These are phyloP conservation scores for Manis javanica DNA, from an alignment of 2,797 vertebrate genomes.

Conservation along the genomic window DNA sequence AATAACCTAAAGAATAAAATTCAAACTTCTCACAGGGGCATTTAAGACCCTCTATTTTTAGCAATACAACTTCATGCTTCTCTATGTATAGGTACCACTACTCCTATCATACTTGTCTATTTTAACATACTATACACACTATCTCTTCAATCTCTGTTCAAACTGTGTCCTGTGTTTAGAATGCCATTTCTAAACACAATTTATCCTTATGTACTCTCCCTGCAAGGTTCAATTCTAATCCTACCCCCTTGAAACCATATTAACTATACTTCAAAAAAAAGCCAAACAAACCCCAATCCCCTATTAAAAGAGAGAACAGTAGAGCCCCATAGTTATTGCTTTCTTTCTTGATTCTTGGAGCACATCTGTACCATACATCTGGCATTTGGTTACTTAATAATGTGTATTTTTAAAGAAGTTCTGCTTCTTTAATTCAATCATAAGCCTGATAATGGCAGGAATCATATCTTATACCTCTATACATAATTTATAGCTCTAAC, in stretches of 20 bases:
- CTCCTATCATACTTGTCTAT: background rate
- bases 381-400: background rate
- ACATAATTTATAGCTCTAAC: background rate
- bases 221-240: conserved; percentile 9
- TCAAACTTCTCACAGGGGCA: conserved; percentile 1
- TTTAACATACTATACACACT: background rate
- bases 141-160: background rate
- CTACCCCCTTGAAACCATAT: too few relatives aligned
- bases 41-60: conserved; percentile 17
- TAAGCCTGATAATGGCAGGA: background rate
- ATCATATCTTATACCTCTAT: background rate
- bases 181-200: background rate
- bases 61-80: background rate
- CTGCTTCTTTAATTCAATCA: conserved; percentile 9
- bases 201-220: background rate
- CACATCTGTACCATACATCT: background rate
- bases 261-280: too few relatives aligned
- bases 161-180: background rate
- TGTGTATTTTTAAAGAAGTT: conserved; percentile 8
- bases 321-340: background rate
- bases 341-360: background rate
- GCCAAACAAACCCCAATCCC: too few relatives aligned
- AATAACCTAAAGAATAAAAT: conserved; percentile 29
- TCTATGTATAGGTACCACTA: background rate
- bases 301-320: background rate